Percentiles rank a stretch among this genome's conserved stretches.
Evolutionary conservation across 2,888 invertebrate genomes (phyloP).

Genomic region (Euphydryas editha): DNA sequence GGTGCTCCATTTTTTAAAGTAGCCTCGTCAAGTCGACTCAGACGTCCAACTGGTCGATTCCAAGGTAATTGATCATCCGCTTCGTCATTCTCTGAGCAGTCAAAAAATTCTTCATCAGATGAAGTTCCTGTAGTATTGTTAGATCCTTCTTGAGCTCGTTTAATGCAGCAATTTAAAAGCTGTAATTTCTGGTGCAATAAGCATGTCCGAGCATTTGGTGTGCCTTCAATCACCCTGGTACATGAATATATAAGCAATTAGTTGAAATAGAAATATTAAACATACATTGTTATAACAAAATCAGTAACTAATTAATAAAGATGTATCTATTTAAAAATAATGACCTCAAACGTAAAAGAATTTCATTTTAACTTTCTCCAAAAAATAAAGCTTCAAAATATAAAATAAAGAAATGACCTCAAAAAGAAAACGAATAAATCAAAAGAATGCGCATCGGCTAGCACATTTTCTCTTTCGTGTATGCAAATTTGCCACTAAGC

Average conservation of each 20-base stretch:
- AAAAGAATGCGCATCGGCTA: conserved; percentile 55
- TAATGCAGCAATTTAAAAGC: conserved; percentile 91
- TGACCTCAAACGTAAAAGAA: conserved; percentile 59
- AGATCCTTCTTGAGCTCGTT: conserved; percentile 80
- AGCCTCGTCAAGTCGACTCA: conserved; percentile 65
- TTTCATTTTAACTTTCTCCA: conserved; percentile 72
- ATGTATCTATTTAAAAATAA: conserved; percentile 39
- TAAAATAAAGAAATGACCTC: conserved; percentile 65
- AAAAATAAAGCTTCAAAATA: conserved; percentile 55
- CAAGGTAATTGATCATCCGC: conserved; percentile 75
- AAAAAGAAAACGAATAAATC: conserved; percentile 73
- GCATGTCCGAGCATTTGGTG: conserved; percentile 94
- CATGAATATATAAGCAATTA: conserved; percentile 45
- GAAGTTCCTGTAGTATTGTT: conserved; percentile 68
- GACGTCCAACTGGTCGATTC: conserved; percentile 71
- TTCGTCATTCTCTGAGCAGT: conserved; percentile 86
- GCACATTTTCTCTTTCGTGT: conserved; percentile 67
- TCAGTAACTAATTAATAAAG: not conserved
- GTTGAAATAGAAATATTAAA: not conserved
- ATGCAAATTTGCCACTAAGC: conserved; percentile 49
- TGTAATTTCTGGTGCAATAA: conserved; percentile 97
- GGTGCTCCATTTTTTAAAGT: conserved; percentile 71
- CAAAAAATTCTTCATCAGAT: conserved; percentile 90
- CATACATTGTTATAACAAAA: too few species aligned
- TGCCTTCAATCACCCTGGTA: conserved; percentile 89